A percentile compares a stretch with the other conserved stretches of the same genome.
Evolutionary conservation across 2,888 invertebrate species (phyloP).

Genomic region (Temnothorax unifasciatus): DNA sequence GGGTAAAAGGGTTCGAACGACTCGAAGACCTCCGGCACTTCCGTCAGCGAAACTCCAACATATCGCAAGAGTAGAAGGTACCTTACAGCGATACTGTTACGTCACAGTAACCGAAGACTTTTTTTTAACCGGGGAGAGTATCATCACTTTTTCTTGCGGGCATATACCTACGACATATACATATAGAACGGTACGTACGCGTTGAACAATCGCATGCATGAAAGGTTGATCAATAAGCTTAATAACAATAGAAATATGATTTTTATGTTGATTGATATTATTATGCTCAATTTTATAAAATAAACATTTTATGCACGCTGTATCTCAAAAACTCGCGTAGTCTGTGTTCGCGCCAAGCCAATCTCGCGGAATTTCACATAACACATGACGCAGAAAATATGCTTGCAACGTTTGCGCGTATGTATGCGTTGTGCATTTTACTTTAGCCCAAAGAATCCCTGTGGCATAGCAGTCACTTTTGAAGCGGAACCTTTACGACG

Average conservation of each 20-base stretch:
- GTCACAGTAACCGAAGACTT: neutral
- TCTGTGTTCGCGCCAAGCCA: neutral
- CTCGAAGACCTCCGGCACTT: conserved; percentile 24
- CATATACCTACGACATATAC: no score
- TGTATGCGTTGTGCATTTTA: conserved; percentile 9
- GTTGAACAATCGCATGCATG: neutral
- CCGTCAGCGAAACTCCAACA: conserved; percentile 29
- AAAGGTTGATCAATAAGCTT: neutral
- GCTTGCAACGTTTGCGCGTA: neutral
- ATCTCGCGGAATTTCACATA: conserved; percentile 11
- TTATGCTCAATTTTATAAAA: neutral
- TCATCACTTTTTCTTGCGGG: neutral
- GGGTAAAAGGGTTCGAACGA: conserved; percentile 50
- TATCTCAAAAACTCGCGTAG: neutral
- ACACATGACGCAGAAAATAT: neutral
- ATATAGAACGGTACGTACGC: neutral
- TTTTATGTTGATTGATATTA: neutral
- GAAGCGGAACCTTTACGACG: conserved; percentile 27
- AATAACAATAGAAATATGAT: neutral
- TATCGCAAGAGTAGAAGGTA: neutral
- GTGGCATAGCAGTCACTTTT: conserved; percentile 29
- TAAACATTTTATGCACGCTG: neutral
- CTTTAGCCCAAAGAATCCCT: conserved; percentile 16
- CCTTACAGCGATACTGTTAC: conserved; percentile 7
- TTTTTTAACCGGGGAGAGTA: neutral